Percentiles rank a stretch among this genome's conserved stretches.
Conservation (phyloP, 2,888 invertebrate species). For the Noctuana brunneofusca region DNA sequence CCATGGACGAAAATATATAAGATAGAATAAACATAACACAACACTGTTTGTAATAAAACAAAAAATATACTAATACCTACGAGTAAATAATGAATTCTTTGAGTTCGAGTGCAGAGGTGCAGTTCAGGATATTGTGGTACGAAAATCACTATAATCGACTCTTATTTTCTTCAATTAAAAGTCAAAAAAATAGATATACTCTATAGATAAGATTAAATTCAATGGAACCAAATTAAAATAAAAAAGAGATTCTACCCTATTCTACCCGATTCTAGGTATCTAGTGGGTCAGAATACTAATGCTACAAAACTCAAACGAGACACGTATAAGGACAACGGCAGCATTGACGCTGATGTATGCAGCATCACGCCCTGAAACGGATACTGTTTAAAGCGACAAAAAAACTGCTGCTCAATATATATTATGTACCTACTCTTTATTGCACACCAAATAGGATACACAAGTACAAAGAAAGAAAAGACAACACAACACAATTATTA, state of each 20-base stretch:
- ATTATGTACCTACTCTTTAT: too few relatives aligned
- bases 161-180: background rate
- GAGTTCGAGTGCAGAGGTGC: too few relatives aligned
- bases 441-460: too few relatives aligned
- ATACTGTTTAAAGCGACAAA: background rate
- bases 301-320: background rate
- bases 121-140: background rate
- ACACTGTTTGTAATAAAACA: background rate
- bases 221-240: background rate
- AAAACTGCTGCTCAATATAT: background rate
- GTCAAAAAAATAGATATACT: background rate
- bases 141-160: background rate
- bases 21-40: background rate
- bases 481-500: too few relatives aligned
- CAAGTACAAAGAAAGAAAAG: too few relatives aligned
- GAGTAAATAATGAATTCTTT: background rate
- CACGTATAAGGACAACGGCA: slow-evolving; percentile 6
- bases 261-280: too few relatives aligned
- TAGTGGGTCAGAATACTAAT: background rate
- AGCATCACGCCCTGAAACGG: slow-evolving; percentile 4
- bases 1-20: background rate
- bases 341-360: slow-evolving; percentile 10
- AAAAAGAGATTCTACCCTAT: background rate
- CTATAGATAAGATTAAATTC: background rate
- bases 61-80: background rate